Base-by-base conservation (phyloP, 2,113 vertebrate species). In the Rhinopomastus cyanomelas region DNA sequence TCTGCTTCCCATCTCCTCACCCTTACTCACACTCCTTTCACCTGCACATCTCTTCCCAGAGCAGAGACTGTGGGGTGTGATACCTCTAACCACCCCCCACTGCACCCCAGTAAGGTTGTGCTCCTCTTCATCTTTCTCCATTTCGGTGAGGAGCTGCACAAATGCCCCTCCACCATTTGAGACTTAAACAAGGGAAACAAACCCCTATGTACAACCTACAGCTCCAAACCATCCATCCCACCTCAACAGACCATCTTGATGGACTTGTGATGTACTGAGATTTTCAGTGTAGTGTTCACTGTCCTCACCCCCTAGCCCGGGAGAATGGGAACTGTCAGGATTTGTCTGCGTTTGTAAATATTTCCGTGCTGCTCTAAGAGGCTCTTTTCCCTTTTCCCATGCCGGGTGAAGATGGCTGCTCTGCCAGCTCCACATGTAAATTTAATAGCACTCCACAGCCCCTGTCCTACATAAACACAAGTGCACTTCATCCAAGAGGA, bases 391-490 rank as follows among this genome's bases (percentile, higher is more conserved):
- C 23, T 51, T 42, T 23, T 3, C 60, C 84, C 2, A 0, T 36
- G 53, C 30, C 23, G 16, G 64, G 42, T 78, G 77, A 83, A 89
- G 80, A 92, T 62, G 91, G 68, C 39, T 80, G 48, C 60, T 94
- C 46, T 71, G 93, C 73, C 75, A 85, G 85, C 80, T 87, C 32
- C 5, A 87, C 78, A 69, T 84, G 89, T 91, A 95, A 88, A 93
- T 93, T 95, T 96, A 95, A 96, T 84, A 79, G 85, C 76, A 71
- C 79, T 95, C 84, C 65, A 36, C 92, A 94, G 56, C 44, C 87
- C 90, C 16, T 23, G 89, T 68, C 90, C 56, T 89, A 95, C 79
- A 90, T 82, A 95, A 96, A 82, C 59, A 68, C 21, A 71, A 85
- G 80, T 26, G 81, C 29, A 22, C 89, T 95, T 75, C 82, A 92